A percentile compares a stretch with the other conserved stretches of the same genome.
phyloP scores from a whole-genome alignment of 2,113 vertebrate genomes.

The Cervus canadensis region DNA sequence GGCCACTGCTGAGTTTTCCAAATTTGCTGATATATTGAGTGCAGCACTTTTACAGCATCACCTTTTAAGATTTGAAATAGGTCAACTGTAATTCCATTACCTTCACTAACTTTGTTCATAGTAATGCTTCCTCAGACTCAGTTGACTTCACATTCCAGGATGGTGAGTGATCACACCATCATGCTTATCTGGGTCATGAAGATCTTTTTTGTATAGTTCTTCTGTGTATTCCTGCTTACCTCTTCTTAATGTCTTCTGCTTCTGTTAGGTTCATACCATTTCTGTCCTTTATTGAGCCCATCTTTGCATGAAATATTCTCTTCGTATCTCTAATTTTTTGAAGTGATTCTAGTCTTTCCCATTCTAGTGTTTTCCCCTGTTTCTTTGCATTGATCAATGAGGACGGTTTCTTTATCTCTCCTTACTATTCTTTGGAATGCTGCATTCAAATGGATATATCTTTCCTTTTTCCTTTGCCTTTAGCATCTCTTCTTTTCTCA shows the following conservation, averaged over 20 bases:
- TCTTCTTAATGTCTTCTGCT: background rate
- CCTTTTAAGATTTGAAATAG: background rate
- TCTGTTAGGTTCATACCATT: background rate
- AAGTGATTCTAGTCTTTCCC: background rate
- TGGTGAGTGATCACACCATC: background rate
- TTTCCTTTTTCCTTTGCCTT: background rate
- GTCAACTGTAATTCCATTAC: background rate
- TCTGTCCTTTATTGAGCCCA: background rate
- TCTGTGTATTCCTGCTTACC: background rate
- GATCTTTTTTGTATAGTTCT: background rate
- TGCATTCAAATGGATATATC: background rate
- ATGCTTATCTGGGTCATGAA: background rate
- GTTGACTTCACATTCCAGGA: background rate
- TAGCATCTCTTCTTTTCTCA: background rate
- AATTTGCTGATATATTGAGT: background rate
- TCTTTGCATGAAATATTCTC: background rate
- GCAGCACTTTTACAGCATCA: background rate
- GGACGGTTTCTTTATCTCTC: background rate
- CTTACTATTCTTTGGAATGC: background rate
- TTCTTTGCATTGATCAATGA: background rate
- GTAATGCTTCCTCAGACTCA: background rate
- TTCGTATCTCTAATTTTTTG: background rate
- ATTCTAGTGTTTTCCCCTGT: background rate
- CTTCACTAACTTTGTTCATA: background rate
- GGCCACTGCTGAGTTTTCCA: background rate